These are phyloP conservation scores for Myoxocephalus aenaeus DNA, from an alignment of 2,797 vertebrate genomes.

Conservation along the genomic window DNA sequence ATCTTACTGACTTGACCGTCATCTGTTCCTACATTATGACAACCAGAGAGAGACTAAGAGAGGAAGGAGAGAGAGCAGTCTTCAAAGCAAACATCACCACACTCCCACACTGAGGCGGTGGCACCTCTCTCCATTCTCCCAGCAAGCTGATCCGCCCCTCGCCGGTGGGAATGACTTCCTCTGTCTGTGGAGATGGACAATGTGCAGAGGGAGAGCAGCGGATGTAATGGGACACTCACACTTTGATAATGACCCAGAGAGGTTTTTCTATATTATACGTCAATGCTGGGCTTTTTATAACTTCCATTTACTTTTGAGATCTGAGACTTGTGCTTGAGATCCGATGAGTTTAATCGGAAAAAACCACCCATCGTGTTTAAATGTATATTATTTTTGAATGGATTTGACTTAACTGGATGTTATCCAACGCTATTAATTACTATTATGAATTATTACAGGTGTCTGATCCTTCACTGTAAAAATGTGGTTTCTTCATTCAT, in stretches of 20 bases:
- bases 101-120: conserved; percentile 65
- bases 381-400: neutral
- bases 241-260: neutral
- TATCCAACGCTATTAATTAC: too few relatives aligned
- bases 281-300: neutral
- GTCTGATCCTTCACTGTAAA: too few relatives aligned
- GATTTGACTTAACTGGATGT: neutral
- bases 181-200: conserved; percentile 81
- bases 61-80: conserved; percentile 43
- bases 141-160: conserved; percentile 87
- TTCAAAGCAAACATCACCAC: conserved; percentile 72
- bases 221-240: conserved; percentile 6
- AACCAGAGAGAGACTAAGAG: conserved; percentile 14
- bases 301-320: neutral
- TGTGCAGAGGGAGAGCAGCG: conserved; percentile 59
- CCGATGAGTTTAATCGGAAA: neutral
- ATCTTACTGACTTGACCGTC: conserved; percentile 3
- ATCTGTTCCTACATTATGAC: neutral
- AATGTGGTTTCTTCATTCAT: too few relatives aligned
- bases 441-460: too few relatives aligned
- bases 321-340: neutral
- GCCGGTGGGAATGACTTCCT: conserved; percentile 83
- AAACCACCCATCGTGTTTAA: neutral
- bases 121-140: conserved; percentile 88
- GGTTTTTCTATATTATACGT: neutral